Percentiles rank a stretch among this genome's conserved stretches.
These are phyloP conservation scores for Coilia nasus DNA, from an alignment of 2,797 vertebrate species.

Conservation along the genomic window DNA sequence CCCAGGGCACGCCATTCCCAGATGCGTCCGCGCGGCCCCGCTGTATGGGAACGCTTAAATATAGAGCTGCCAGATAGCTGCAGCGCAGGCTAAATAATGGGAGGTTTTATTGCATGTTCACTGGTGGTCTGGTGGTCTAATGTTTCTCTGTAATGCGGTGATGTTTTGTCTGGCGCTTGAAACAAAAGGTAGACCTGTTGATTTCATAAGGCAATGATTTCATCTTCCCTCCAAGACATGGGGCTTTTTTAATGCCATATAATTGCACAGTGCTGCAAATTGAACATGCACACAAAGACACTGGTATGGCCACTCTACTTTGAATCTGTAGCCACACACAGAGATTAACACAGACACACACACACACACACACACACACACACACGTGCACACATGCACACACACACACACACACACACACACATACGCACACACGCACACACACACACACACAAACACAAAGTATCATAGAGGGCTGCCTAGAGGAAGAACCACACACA, in stretches of 20 bases:
- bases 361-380: neutral
- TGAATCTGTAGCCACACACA: neutral
- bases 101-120: slow-evolving; percentile 54
- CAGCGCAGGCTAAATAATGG: slow-evolving; percentile 51
- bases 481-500: neutral
- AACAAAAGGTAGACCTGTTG: neutral
- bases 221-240: neutral
- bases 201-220: neutral
- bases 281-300: neutral
- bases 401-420: neutral
- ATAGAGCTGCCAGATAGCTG: slow-evolving; percentile 44
- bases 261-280: neutral
- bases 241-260: neutral
- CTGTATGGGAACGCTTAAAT: slow-evolving; percentile 60
- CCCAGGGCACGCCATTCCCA: slow-evolving; percentile 50
- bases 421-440: neutral
- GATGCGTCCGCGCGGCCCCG: slow-evolving; percentile 38
- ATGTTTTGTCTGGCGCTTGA: neutral
- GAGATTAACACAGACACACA: neutral
- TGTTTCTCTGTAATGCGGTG: slow-evolving; percentile 38
- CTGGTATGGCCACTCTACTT: neutral
- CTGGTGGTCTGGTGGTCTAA: slow-evolving; percentile 61
- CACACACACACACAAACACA: no score
- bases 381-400: neutral
- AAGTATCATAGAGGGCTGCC: neutral